Evolutionary conservation across 2,113 vertebrate species (phyloP), one percentile per base, ranked within the genome.

Genomic region (Enhydra lutris): DNA sequence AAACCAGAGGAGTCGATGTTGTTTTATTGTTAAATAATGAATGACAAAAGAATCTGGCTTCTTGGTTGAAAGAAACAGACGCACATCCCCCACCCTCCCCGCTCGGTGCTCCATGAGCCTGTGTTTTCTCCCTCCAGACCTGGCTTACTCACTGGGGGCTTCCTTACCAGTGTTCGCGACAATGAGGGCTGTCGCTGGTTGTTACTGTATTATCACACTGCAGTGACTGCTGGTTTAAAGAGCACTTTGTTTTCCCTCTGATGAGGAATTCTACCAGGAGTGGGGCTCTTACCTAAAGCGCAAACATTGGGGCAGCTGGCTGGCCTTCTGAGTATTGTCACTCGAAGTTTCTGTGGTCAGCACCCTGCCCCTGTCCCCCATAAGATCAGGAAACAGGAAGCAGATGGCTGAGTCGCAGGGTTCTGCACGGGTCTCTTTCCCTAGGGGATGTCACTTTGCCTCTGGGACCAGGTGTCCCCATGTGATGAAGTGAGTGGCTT

Each of bases 351-450:
- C 82, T 92, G 57, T 26, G 14, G 7, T 36, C 23, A 34, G 24
- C 29, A 3, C 24, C 11, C 1, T 18, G 59, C 8, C 6, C 4
- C 1, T 26, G 55, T 17, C 39, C 1, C 0, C 11, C 29, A 26
- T 59, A 36, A 73, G 76, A 26, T 34, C 23, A 59, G 55, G 45
- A 20, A 4, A 4, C 34, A 17, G 69, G 6, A 29, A 12, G 7
- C 1, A 2, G 14, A 7, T 6, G 52, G 23, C 69, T 17, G 47
- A 14, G 26, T 55, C 13, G 13, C 26, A 7, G 3, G 3, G 0
- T 59, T n/a, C 52, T 29, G 26, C 45, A 4, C 9, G 0, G 18
- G 24, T 17, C 42, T 42, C 1, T 34, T 65, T 74, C 45, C 31
- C 63, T 12, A 15, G 67, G 42, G 15, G 65, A 4, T 4, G 6